Percentiles rank a stretch among this genome's conserved stretches.
Conservation (phyloP, 2,113 vertebrate species). For the Meriones unguiculatus region DNA sequence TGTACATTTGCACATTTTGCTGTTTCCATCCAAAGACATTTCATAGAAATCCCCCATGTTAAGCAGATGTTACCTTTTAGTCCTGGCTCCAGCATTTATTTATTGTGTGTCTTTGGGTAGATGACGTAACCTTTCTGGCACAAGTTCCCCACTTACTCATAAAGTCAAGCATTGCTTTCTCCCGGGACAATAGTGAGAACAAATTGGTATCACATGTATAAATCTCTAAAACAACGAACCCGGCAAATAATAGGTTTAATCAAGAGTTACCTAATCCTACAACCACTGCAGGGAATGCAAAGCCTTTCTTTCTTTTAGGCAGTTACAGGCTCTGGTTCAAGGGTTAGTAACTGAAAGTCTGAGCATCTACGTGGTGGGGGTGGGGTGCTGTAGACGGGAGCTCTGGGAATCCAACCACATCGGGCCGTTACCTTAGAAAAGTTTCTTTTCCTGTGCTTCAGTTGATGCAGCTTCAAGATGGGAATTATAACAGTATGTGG, state of each 20-base stretch:
- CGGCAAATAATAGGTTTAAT: not conserved
- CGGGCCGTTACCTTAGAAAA: not conserved
- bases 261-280: not conserved
- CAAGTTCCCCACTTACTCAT: not conserved
- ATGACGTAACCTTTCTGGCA: constrained; percentile 42
- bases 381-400: not conserved
- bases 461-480: not conserved
- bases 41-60: constrained; percentile 18
- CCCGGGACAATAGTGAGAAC: constrained; percentile 25
- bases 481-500: not conserved
- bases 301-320: not conserved
- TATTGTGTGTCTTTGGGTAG: constrained; percentile 25
- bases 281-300: not conserved
- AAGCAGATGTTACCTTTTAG: constrained; percentile 54
- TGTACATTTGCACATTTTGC: constrained; percentile 7
- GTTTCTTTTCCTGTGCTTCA: not conserved
- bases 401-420: not conserved
- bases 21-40: constrained; percentile 11
- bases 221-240: not conserved
- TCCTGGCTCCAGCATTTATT: constrained; percentile 29
- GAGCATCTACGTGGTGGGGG: too few species aligned
- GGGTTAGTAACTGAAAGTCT: not conserved
- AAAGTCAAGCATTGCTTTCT: constrained; percentile 28
- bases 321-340: not conserved
- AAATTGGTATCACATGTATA: not conserved